Conservation (phyloP, 2,888 invertebrate genomes). For the Pyralis farinalis region DNA sequence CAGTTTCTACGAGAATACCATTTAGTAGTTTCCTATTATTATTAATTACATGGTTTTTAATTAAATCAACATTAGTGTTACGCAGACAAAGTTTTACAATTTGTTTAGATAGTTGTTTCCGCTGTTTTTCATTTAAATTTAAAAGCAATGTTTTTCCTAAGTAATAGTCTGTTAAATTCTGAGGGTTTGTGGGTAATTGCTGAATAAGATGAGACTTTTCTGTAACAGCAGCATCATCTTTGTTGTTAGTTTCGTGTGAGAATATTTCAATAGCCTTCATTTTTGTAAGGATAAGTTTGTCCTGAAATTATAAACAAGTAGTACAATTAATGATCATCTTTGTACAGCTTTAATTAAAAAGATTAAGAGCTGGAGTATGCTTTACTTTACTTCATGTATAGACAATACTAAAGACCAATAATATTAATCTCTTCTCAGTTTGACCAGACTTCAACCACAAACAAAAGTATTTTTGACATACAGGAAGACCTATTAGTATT, state of each 20-base stretch:
- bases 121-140: conserved; percentile 48
- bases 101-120: conserved; percentile 48
- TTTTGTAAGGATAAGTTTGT: conserved; percentile 54
- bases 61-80: conserved; percentile 31
- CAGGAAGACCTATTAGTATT: too few relatives aligned
- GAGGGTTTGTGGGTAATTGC: conserved; percentile 35
- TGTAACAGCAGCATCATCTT: conserved; percentile 22
- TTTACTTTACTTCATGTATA: too few relatives aligned
- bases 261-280: conserved; percentile 44
- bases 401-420: too few relatives aligned
- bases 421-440: too few relatives aligned
- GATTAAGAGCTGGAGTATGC: too few relatives aligned
- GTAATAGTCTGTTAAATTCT: conserved; percentile 31
- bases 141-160: conserved; percentile 44
- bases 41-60: conserved; percentile 37
- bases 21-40: conserved; percentile 51
- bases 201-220: conserved; percentile 54
- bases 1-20: conserved; percentile 47
- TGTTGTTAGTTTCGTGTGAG: conserved; percentile 23
- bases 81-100: conserved; percentile 43
- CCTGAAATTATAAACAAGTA: conserved; percentile 47
- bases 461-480: too few relatives aligned
- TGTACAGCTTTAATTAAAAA: too few relatives aligned
- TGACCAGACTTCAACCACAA: too few relatives aligned
- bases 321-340: too few relatives aligned